Base-by-base conservation (phyloP, 64 coral and sea anemone genomes). In the Stylophora pistillata region DNA sequence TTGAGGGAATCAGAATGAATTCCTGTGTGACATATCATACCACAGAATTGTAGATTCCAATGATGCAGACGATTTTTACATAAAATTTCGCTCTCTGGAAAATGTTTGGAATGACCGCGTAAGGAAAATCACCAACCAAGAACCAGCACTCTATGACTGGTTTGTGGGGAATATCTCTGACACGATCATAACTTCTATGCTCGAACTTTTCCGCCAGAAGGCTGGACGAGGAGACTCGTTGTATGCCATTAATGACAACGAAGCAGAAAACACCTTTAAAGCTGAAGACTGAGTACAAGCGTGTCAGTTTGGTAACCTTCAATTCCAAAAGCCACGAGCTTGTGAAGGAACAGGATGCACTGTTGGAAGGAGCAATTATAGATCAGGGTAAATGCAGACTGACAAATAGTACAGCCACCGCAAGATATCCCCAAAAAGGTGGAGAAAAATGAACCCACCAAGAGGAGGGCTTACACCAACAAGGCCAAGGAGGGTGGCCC, bases 91-190 rank as follows among this genome's bases (percentile, higher is more conserved):
- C n/a, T 72, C 59, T 16, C 71, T 77, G 74, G 86, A 88, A 77
- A 55, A 76, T 4, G 71, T 60, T 68, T 89, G 87, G 76, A 89
- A 89, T 79, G 88, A 71, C 47, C 55, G 71, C 25, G 76, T 80
- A 81, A 71, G 61, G 59, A 63, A 32, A 56, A 60, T 89, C 71
- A 89, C 77, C 31, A 64, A 65, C 26, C 56, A 80, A 37, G 55
- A 53, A 72, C 88, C 88, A 70, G 53, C 76, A 75, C 72, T 89
- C 61, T 89, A 29, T 81, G 88, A 89, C 60, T 89, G 76, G 88
- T 89, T 89, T 81, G 61, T 89, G 60, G 66, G 15, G 26, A 79
- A 79, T 37, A n/a, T 79, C 13, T 53, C 74, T 53, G 65, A 89
- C 65, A 81, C 72, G 15, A 80, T 89, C 23, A 52, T 54, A 71